phyloP scores from a whole-genome alignment of 2,888 invertebrate species.

The Pristionchus japonicus region DNA sequence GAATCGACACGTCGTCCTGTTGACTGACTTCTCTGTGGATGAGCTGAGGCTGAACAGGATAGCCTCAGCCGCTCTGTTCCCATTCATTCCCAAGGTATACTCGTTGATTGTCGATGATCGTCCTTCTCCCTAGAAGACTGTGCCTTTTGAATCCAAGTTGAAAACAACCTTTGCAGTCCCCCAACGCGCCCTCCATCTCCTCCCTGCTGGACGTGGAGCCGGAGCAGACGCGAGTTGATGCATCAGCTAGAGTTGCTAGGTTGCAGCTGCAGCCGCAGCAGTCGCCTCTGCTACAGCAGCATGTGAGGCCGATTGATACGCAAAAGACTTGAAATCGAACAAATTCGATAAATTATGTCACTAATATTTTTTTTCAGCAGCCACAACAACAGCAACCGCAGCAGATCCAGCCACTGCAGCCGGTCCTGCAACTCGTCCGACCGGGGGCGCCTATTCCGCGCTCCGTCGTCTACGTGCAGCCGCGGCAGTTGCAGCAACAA shows the following conservation, averaged over 20 bases:
- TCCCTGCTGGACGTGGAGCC: conserved; percentile 40
- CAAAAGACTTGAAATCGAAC: no score
- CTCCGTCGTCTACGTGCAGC: conserved; percentile 4
- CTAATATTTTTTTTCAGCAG: background rate
- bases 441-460: conserved; percentile 18
- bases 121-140: no score
- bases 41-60: conserved; percentile 55
- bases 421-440: background rate
- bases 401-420: background rate
- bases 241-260: background rate
- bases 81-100: conserved; percentile 38
- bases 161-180: background rate
- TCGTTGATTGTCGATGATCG: background rate
- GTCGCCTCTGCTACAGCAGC: background rate
- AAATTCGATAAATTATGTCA: no score
- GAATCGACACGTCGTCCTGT: conserved; percentile 58
- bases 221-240: background rate
- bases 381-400: background rate
- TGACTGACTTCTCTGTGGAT: conserved; percentile 61
- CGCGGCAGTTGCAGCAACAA: background rate
- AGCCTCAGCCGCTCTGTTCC: conserved; percentile 49
- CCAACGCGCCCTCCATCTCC: conserved; percentile 44
- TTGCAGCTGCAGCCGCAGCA: background rate
- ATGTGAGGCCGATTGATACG: no score
- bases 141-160: no score